Evolutionary conservation across 2,797 vertebrate genomes (phyloP).

Genomic region (Carapus acus): DNA sequence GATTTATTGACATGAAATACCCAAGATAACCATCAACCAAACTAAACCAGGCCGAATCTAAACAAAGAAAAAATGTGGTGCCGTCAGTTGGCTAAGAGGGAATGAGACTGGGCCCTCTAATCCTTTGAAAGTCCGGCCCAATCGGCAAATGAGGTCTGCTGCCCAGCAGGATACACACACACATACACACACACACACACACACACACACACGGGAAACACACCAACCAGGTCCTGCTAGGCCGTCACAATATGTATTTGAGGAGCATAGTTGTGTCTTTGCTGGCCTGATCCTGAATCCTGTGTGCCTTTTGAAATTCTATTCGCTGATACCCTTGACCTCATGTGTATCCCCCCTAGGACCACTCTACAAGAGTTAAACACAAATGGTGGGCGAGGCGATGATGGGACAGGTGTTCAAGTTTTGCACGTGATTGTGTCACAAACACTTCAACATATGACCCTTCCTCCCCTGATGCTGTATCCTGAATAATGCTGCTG

Average conservation of each 20-base stretch:
- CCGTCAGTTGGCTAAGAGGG: too few relatives aligned
- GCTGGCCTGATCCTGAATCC: slow-evolving; percentile 39
- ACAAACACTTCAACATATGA: slow-evolving; percentile 9
- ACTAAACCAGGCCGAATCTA: too few relatives aligned
- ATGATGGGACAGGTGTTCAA: slow-evolving; percentile 32
- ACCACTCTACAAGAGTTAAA: slow-evolving; percentile 31
- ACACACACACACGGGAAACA: slow-evolving; percentile 8
- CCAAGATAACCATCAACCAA: too few relatives aligned
- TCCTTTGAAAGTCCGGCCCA: too few relatives aligned
- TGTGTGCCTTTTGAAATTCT: slow-evolving; percentile 41
- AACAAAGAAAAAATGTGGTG: too few relatives aligned
- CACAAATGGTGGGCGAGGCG: slow-evolving; percentile 14
- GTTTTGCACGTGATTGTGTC: not conserved
- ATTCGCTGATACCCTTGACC: slow-evolving; percentile 40
- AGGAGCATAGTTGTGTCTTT: slow-evolving; percentile 18
- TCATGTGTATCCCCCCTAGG: slow-evolving; percentile 22
- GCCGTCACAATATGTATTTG: slow-evolving; percentile 8
- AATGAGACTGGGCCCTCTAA: too few relatives aligned
- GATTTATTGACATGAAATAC: too few relatives aligned
- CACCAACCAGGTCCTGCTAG: too few relatives aligned
- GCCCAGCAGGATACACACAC: too few relatives aligned
- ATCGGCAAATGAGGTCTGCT: too few relatives aligned
- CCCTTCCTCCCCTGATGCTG: slow-evolving; percentile 18
- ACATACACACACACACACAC: too few relatives aligned
- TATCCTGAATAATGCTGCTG: slow-evolving; percentile 7